These are phyloP conservation scores for Morpho deidamia DNA, from an alignment of 2,888 invertebrate species.

Conservation along the genomic window DNA sequence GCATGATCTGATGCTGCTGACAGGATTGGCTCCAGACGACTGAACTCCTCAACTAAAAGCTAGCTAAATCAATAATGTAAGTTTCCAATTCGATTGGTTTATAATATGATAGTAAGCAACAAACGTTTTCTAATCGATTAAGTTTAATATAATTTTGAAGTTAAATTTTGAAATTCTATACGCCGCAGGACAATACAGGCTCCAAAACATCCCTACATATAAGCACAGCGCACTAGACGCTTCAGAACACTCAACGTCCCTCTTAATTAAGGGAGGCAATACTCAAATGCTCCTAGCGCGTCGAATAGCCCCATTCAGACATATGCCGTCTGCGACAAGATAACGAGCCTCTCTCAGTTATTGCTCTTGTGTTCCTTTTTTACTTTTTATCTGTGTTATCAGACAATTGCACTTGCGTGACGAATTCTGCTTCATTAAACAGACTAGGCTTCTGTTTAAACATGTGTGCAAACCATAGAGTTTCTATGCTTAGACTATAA, in stretches of 20 bases:
- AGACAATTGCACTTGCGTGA: constrained; percentile 22
- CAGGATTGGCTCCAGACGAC: too few species aligned
- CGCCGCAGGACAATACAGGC: constrained; percentile 48
- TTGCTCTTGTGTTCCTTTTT: constrained; percentile 50
- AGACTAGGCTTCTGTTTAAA: not conserved
- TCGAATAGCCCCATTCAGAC: constrained; percentile 56
- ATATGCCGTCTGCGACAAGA: constrained; percentile 58
- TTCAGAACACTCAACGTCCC: constrained; percentile 64
- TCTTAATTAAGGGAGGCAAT: constrained; percentile 72
- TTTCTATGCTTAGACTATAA: too few species aligned
- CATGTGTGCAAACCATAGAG: not conserved
- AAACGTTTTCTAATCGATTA: too few species aligned
- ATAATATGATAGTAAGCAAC: too few species aligned
- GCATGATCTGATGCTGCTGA: too few species aligned
- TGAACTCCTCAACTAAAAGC: too few species aligned
- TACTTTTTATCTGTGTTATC: constrained; percentile 22
- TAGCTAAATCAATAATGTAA: too few species aligned
- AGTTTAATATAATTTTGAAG: too few species aligned
- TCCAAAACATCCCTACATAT: constrained; percentile 43
- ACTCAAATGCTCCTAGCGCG: constrained; percentile 51
- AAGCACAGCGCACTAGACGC: constrained; percentile 44
- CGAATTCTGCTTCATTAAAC: constrained; percentile 28
- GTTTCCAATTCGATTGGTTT: too few species aligned
- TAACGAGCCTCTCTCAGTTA: constrained; percentile 67
- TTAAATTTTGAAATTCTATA: too few species aligned